Evolutionary conservation across 92 coral and sea anemone genomes (phyloP), one percentile per base, ranked within the genome.

Genomic region (Montipora capitata): DNA sequence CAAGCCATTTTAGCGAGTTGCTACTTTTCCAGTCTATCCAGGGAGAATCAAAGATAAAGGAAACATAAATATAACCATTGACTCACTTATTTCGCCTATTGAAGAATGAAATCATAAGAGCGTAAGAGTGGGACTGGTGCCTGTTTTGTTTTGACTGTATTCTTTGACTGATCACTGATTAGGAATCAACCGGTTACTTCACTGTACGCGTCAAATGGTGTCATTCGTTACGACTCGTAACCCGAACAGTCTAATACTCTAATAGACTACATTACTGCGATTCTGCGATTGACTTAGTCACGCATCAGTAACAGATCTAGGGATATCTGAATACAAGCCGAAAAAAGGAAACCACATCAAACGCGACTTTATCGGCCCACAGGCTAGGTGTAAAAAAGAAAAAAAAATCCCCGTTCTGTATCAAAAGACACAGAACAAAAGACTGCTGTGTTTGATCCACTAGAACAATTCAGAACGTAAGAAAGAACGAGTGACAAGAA

Each of bases 41-140:
- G 5, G 9, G 27, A 41, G 62, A 64, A 10, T 7, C 61, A 65
- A 35, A 45, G 7, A 52, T 16, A 27, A 9, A 11, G 59, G 38
- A 61, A 18, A 14, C 71, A 14, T 66, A 82, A 71, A n/a, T 71
- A 82, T 82, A 82, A 17, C 42, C 18, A 41, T 18, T 82, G 87
- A 83, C 79, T 71, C 86, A 82, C 18, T 72, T 16, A 78, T 11
- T 70, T 44, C 43, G 44, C 59, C 10, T 12, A 83, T 12, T 7
- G 49, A 38, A 20, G 61, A 59, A 58, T 42, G 62, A 42, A 72
- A 73, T 72, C 20, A 41, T 44, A 58, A 41, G 5, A 56, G n/a
- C 54, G 3, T 69, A 40, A 80, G 68, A 56, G 86, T 56, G 41
- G 74, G 48, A 72, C 87, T 59, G 87, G 87, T 83, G 87, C 44